Evolutionary conservation across 2,797 vertebrate genomes (phyloP).

Genomic region (Crocodylus rhombifer): DNA sequence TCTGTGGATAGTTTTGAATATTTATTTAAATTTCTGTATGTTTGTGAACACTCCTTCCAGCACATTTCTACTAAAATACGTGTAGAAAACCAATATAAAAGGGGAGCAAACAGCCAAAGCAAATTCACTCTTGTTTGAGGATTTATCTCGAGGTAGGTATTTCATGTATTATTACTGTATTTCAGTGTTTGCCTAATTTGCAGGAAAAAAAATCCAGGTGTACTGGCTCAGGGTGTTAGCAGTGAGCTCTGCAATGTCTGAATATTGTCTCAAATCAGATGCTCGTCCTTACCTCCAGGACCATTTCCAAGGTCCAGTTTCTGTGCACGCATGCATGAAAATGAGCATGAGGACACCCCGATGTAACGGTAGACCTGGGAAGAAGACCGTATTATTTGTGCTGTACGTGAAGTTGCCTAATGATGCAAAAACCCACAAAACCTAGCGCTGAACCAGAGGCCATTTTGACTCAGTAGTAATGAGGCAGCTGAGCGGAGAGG

Average conservation of each 20-base stretch:
- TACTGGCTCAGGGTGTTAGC: background rate
- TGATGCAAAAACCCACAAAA: slow-evolving; percentile 8
- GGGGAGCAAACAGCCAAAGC: background rate
- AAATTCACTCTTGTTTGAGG: background rate
- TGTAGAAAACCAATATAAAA: background rate
- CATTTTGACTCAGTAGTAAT: slow-evolving; percentile 34
- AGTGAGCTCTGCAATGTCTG: background rate
- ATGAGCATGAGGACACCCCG: background rate
- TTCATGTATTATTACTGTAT: rapidly evolving
- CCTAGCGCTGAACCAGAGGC: background rate
- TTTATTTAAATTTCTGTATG: background rate
- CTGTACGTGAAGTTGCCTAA: slow-evolving; percentile 32
- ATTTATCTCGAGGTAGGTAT: background rate
- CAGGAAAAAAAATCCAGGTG: background rate
- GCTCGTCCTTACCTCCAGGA: background rate
- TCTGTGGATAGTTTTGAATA: background rate
- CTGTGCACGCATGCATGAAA: background rate
- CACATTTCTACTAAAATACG: background rate
- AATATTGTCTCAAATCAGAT: background rate
- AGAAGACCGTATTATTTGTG: background rate
- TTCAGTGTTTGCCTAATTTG: background rate
- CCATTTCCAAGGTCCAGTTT: background rate
- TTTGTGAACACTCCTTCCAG: background rate
- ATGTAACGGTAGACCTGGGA: background rate
- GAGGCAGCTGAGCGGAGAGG: slow-evolving; percentile 20